These are phyloP conservation scores for Cactoblastis cactorum DNA, from an alignment of 2,888 invertebrate species.

Conservation along the genomic window DNA sequence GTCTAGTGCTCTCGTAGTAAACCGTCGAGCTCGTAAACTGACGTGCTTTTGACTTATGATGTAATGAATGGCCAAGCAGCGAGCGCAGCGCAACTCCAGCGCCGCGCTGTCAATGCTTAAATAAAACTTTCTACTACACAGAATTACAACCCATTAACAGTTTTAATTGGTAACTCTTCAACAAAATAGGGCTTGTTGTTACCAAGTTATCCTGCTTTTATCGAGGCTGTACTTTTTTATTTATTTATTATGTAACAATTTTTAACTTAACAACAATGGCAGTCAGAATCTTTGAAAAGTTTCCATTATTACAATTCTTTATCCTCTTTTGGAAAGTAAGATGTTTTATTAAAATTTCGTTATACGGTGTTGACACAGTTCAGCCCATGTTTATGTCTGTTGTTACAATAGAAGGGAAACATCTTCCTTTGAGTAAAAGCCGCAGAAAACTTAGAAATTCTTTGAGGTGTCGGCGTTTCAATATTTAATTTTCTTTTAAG, in stretches of 20 bases:
- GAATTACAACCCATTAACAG: constrained; percentile 37
- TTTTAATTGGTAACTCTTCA: constrained; percentile 54
- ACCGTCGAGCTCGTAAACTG: constrained; percentile 59
- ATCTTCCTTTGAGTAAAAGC: constrained; percentile 45
- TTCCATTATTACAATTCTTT: constrained; percentile 42
- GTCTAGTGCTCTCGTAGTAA: constrained; percentile 57
- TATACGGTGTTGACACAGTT: constrained; percentile 52
- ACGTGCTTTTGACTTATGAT: constrained; percentile 34
- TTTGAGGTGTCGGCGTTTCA: constrained; percentile 63
- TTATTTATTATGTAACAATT: constrained; percentile 36
- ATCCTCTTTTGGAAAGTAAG: constrained; percentile 37
- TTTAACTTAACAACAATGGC: constrained; percentile 46
- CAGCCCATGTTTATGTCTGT: constrained; percentile 30
- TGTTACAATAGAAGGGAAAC: constrained; percentile 32
- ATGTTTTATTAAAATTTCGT: constrained; percentile 68
- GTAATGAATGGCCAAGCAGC: constrained; percentile 45
- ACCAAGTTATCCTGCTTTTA: constrained; percentile 1
- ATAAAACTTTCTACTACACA: constrained; percentile 31
- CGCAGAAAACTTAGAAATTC: constrained; percentile 61
- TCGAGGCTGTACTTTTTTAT: constrained; percentile 24
- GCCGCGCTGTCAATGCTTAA: constrained; percentile 41
- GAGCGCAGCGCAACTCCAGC: constrained; percentile 22
- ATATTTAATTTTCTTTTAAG: constrained; percentile 70
- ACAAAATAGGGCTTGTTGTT: constrained; percentile 30
- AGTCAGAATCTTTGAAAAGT: constrained; percentile 42